phyloP scores from a whole-genome alignment of 2,797 vertebrate species.

The Arnoldichthys spilopterus region DNA sequence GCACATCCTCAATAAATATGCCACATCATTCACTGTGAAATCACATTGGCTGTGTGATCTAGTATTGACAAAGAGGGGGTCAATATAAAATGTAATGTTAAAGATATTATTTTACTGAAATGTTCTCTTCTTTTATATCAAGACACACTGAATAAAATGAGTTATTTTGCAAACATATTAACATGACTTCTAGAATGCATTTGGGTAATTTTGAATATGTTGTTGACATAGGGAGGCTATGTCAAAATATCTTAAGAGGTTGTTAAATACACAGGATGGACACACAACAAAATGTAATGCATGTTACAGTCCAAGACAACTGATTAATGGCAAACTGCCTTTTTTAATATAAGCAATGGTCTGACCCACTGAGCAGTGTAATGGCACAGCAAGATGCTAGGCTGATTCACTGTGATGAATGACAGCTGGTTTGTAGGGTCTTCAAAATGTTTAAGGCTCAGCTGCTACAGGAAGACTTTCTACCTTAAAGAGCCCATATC shows the following conservation, averaged over 20 bases:
- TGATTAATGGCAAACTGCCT: constrained; percentile 44
- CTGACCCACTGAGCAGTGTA: constrained; percentile 17
- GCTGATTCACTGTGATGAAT: constrained; percentile 34
- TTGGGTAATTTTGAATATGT: constrained; percentile 30
- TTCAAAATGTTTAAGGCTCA: constrained; percentile 19
- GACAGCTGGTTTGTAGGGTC: constrained; percentile 16
- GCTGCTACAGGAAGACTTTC: constrained; percentile 4
- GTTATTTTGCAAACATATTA: not conserved
- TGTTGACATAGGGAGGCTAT: constrained; percentile 25
- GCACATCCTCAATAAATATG: constrained; percentile 50
- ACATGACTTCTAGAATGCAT: constrained; percentile 22
- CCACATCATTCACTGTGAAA: constrained; percentile 37
- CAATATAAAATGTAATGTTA: not conserved
- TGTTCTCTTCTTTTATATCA: not conserved
- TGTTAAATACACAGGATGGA: constrained; percentile 27
- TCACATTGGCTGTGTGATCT: not conserved
- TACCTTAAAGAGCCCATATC: not conserved
- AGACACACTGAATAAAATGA: too few species aligned
- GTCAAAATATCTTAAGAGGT: constrained; percentile 40
- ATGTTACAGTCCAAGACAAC: constrained; percentile 29
- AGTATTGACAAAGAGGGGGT: constrained; percentile 27
- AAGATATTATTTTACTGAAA: constrained; percentile 6
- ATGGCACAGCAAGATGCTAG: constrained; percentile 22
- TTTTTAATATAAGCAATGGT: constrained; percentile 48
- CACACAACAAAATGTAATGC: constrained; percentile 33